phyloP scores from a whole-genome alignment of 2,888 invertebrate species.

The Parnassius glacialis region DNA sequence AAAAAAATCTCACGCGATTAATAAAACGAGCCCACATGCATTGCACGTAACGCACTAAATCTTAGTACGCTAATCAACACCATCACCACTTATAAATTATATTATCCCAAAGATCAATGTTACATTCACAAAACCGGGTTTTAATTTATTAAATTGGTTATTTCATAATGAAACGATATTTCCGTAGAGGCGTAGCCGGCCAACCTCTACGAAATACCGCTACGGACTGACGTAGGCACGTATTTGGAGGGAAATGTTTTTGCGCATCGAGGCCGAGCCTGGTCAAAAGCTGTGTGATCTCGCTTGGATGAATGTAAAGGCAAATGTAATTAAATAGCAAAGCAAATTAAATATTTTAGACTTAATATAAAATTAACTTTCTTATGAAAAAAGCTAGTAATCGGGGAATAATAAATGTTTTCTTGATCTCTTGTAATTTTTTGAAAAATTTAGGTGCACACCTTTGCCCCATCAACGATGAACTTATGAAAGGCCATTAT shows the following conservation, averaged over 20 bases:
- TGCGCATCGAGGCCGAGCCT: slow-evolving; percentile 44
- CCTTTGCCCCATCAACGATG: too few relatives aligned
- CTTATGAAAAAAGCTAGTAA: too few relatives aligned
- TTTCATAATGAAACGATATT: slow-evolving; percentile 41
- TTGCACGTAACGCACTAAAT: slow-evolving; percentile 1
- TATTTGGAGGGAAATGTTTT: slow-evolving; percentile 47
- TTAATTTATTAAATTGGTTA: slow-evolving; percentile 50
- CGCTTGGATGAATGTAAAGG: slow-evolving; percentile 9
- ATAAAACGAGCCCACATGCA: slow-evolving; percentile 26
- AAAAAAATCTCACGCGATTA: slow-evolving; percentile 33
- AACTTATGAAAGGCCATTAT: too few relatives aligned
- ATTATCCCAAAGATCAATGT: slow-evolving; percentile 24
- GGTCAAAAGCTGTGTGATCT: slow-evolving; percentile 8
- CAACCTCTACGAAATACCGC: slow-evolving; percentile 43
- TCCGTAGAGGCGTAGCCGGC: slow-evolving; percentile 34
- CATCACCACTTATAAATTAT: slow-evolving; percentile 19
- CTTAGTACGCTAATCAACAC: background rate
- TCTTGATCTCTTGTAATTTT: too few relatives aligned
- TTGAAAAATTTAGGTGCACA: too few relatives aligned
- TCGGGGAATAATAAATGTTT: too few relatives aligned
- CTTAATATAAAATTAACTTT: too few relatives aligned
- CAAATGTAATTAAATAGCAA: too few relatives aligned
- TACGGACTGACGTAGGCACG: slow-evolving; percentile 63
- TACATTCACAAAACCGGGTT: slow-evolving; percentile 34
- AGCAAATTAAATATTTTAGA: too few relatives aligned